Conservation (phyloP, 2,113 vertebrate species). For the Galbula dea region DNA sequence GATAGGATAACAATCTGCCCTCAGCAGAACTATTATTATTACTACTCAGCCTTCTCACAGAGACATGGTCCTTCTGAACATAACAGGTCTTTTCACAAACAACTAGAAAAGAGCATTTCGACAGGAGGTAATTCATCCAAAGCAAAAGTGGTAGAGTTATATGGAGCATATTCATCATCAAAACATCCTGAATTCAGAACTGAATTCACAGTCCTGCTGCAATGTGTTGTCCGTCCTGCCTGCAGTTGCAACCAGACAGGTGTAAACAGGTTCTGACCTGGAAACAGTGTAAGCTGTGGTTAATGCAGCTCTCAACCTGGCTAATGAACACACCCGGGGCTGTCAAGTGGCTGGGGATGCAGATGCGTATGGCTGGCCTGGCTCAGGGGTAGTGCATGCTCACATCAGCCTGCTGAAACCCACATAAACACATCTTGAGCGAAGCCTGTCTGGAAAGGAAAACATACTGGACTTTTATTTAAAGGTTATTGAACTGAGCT, state of each 20-base stretch:
- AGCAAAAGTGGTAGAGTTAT: not conserved
- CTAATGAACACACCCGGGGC: not conserved
- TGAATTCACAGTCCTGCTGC: fast-evolving
- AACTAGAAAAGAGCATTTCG: not conserved
- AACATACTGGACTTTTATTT: slow-evolving; percentile 4
- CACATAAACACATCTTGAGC: not conserved
- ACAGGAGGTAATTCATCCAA: not conserved
- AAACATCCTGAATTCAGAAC: not conserved
- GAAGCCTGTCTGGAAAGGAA: not conserved
- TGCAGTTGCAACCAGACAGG: not conserved
- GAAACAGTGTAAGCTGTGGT: not conserved
- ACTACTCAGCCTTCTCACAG: not conserved
- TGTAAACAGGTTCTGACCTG: not conserved
- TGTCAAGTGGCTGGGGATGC: not conserved
- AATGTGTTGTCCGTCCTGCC: fast-evolving
- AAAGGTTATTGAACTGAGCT: slow-evolving; percentile 12
- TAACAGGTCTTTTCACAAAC: not conserved
- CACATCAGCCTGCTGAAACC: not conserved
- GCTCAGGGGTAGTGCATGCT: fast-evolving
- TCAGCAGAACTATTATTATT: too few relatives aligned
- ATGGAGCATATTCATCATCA: fast-evolving
- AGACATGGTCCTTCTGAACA: not conserved
- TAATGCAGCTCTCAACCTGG: not conserved
- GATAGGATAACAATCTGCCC: not conserved
- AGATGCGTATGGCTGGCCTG: not conserved